Evolutionary conservation across 2,888 invertebrate genomes (phyloP).

Genomic region (Pyrocoelia pectoralis): DNA sequence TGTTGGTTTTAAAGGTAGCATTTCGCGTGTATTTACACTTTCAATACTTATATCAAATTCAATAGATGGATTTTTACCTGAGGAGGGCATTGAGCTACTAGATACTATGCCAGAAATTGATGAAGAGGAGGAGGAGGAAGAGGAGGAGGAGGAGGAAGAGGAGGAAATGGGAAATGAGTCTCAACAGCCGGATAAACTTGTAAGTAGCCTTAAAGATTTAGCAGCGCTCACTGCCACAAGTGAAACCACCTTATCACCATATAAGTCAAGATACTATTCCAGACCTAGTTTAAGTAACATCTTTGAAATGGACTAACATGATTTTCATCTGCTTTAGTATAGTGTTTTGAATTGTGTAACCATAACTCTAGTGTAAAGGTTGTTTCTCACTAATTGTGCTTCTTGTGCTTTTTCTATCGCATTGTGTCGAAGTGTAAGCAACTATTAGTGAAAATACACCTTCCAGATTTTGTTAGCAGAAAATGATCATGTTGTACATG

Average conservation of each 20-base stretch:
- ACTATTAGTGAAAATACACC: background rate
- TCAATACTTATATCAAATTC: background rate
- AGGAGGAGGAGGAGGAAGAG: conserved; percentile 33
- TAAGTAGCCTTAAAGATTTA: conserved; percentile 60
- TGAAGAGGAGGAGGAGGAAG: conserved; percentile 34
- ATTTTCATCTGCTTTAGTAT: conserved; percentile 11
- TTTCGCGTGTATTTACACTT: background rate
- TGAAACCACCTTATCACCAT: conserved; percentile 57
- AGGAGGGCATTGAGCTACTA: conserved; percentile 60
- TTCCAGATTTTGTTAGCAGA: background rate
- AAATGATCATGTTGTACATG: background rate
- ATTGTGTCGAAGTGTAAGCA: too few species aligned
- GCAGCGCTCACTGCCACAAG: conserved; percentile 65
- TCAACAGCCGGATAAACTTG: conserved; percentile 53
- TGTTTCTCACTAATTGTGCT: background rate
- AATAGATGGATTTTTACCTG: conserved; percentile 64
- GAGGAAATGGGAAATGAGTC: conserved; percentile 46
- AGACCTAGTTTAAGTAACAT: conserved; percentile 31
- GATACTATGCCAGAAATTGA: conserved; percentile 52
- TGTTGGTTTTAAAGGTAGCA: conserved; percentile 68
- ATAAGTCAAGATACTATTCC: conserved; percentile 20
- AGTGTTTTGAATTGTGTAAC: background rate
- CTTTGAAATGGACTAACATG: conserved; percentile 27
- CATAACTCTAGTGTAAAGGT: background rate
- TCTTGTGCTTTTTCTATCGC: too few species aligned